A percentile compares a stretch with the other conserved stretches of the same genome.
Evolutionary conservation across 2,113 vertebrate genomes (phyloP).

Genomic region (Dasypus novemcinctus): DNA sequence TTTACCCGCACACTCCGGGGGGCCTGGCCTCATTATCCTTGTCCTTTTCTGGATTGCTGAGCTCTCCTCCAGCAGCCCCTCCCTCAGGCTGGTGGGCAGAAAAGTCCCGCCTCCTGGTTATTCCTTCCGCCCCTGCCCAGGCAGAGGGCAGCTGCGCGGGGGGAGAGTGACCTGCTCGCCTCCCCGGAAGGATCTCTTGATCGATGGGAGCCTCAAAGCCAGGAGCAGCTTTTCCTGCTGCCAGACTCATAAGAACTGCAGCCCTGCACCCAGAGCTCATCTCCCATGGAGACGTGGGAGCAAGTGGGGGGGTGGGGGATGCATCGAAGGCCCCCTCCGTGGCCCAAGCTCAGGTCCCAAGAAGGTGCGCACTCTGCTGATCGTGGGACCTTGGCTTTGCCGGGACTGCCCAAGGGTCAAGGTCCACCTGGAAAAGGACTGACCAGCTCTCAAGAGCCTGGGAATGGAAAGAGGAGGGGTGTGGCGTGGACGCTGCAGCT

Average conservation of each 20-base stretch:
- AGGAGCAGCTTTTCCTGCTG: background rate
- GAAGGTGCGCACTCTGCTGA: background rate
- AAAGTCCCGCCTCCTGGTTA: no score
- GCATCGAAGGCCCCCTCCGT: background rate
- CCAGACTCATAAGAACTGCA: background rate
- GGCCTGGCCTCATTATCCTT: background rate
- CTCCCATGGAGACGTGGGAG: background rate
- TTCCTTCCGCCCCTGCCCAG: background rate
- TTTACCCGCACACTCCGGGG: background rate
- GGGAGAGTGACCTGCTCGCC: background rate
- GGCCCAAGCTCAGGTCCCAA: background rate
- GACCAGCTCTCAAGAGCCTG: background rate
- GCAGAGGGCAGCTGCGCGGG: background rate
- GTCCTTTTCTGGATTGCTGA: background rate
- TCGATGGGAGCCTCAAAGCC: background rate
- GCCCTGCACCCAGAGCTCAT: background rate
- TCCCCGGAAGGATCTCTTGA: background rate
- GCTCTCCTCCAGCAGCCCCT: background rate
- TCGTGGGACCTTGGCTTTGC: background rate
- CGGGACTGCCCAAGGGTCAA: background rate
- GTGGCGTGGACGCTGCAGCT: background rate
- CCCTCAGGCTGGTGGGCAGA: background rate
- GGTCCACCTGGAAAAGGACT: background rate
- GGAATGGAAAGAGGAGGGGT: background rate
- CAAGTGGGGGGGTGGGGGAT: no score